These are phyloP conservation scores for Thalassaphorura encarpata DNA, from an alignment of 1,140 invertebrate species.

Conservation along the genomic window DNA sequence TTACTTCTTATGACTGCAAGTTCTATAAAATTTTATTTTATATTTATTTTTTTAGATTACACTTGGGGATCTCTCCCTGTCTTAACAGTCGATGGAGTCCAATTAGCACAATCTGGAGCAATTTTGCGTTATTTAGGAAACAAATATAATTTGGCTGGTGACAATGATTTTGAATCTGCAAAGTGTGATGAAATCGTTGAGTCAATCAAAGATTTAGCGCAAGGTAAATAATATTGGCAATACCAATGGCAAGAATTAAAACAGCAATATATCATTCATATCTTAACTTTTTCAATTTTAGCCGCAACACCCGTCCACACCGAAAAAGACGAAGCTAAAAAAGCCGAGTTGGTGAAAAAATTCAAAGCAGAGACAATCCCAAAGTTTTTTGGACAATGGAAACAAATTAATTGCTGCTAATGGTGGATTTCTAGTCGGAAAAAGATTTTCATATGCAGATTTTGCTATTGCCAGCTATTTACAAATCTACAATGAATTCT, in stretches of 20 bases:
- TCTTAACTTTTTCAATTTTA: not conserved
- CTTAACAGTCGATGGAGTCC: slow-evolving; percentile 53
- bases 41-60: no score
- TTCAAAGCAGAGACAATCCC: slow-evolving; percentile 5
- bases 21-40: no score
- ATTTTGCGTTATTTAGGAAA: slow-evolving; percentile 55
- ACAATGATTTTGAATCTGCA: slow-evolving; percentile 52
- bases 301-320: not conserved
- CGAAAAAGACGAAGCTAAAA: slow-evolving; percentile 8
- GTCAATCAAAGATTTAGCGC: slow-evolving; percentile 41
- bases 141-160: slow-evolving; percentile 48
- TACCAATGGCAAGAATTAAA: no score
- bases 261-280: no score
- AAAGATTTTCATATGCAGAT: slow-evolving; percentile 14
- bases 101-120: slow-evolving; percentile 51
- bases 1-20: no score
- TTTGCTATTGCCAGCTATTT: slow-evolving; percentile 3
- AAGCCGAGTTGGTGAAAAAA: not conserved
- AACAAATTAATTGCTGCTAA: slow-evolving; percentile 2
- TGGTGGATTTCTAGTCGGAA: slow-evolving; percentile 1
- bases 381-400: not conserved
- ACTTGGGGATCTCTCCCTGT: slow-evolving; percentile 50
- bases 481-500: slow-evolving; percentile 30
- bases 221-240: not conserved
- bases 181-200: slow-evolving; percentile 51